Percentiles rank a stretch among this genome's conserved stretches.
Evolutionary conservation across 2,888 invertebrate species (phyloP).

Genomic region (Stenodema calcarata): DNA sequence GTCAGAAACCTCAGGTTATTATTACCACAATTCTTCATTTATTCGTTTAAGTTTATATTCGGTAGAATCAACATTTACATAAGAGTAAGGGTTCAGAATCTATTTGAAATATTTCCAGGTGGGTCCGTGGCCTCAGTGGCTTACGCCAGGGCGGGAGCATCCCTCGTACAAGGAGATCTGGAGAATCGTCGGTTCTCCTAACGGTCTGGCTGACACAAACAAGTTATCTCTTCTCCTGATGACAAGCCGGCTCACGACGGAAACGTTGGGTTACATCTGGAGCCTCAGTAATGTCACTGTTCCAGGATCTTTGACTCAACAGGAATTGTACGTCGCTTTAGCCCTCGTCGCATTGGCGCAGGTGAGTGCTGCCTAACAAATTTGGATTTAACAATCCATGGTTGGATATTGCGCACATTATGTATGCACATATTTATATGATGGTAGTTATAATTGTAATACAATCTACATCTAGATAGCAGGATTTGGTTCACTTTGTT

Average conservation of each 20-base stretch:
- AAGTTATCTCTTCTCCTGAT: slow-evolving; percentile 60
- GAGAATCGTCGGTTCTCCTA: slow-evolving; percentile 61
- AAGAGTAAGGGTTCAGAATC: too few relatives aligned
- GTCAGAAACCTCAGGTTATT: not conserved
- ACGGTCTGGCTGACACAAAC: slow-evolving; percentile 58
- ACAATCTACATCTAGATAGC: too few relatives aligned
- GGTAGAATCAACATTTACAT: too few relatives aligned
- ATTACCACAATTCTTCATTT: not conserved
- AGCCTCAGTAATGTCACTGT: slow-evolving; percentile 63
- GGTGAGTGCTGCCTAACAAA: slow-evolving; percentile 59
- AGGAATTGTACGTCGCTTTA: slow-evolving; percentile 63
- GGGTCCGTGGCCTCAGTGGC: slow-evolving; percentile 60
- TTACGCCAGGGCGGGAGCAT: slow-evolving; percentile 62
- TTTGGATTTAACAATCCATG: too few relatives aligned
- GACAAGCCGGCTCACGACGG: slow-evolving; percentile 64
- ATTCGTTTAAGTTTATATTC: too few relatives aligned
- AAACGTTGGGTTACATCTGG: slow-evolving; percentile 64
- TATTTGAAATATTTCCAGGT: not conserved
- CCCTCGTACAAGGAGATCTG: slow-evolving; percentile 63
- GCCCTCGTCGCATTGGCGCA: slow-evolving; percentile 65
- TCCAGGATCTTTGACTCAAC: slow-evolving; percentile 63
- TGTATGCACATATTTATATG: too few relatives aligned
- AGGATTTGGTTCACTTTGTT: too few relatives aligned
- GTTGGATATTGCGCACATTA: too few relatives aligned
- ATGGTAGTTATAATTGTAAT: too few relatives aligned